Base-by-base conservation (phyloP, 2,797 vertebrate species). In the Falco biarmicus region DNA sequence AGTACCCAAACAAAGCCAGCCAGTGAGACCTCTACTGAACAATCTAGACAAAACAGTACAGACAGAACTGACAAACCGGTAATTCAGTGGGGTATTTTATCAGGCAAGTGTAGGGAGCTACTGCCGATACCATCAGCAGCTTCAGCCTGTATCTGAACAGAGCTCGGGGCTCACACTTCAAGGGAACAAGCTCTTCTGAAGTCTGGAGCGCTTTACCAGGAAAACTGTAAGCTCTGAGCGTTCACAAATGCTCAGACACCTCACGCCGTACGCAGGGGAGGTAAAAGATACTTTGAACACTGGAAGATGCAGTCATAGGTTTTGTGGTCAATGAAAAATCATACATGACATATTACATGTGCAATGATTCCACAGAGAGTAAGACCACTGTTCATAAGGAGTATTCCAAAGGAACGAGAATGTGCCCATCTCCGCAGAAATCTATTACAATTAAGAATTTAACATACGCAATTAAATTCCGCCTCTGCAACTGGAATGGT, bases 211-310 rank as follows among this genome's bases (percentile, higher is more conserved):
- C 69, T 69, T 73, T 2, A 51, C 16, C 45, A n/a, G 74, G 47
- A n/a, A 63, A 79, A 43, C 26, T 26, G 17, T 13, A 48, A 92
- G 77, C 24, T 81, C 59, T 4, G 26, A 53, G 25, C 0, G 5
- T 2, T 57, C 31, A 75, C n/a, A 65, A 88, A 69, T 2, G 34
- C 65, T 79, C 50, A 20, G 10, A 15, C 41, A 80, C 15, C 34
- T 81, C 45, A n/a, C n/a, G 9, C 8, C 4, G 15, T 1, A 3
- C 0, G 32, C 4, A 59, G 45, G 26, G 20, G 41, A 75, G 54
- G 13, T 7, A 47, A 89, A 73, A 87, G 47, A 82, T 2, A 2
- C 45, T 86, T 13, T 57, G 32, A 19, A 63, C 65, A 54, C 59
- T 87, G 53, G n/a, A 88, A 69, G 63, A 79, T 1, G 11, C 2